phyloP scores from a whole-genome alignment of 2,888 invertebrate species.

The Encarsia formosa region DNA sequence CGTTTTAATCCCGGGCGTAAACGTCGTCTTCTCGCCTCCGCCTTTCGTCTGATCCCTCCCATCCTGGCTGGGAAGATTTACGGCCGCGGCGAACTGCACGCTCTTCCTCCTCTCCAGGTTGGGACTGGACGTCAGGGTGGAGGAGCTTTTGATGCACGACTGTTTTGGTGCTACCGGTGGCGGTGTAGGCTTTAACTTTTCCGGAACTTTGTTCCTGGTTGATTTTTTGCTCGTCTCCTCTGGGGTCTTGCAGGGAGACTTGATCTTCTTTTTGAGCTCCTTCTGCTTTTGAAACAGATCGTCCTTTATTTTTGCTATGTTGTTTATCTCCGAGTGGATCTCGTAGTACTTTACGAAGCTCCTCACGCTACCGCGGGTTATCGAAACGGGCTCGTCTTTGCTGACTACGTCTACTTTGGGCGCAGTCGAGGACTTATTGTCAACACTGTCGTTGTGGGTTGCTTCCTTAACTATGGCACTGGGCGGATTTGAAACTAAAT shows the following conservation, averaged over 20 bases:
- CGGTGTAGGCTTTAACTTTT: background rate
- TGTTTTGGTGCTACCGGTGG: constrained; percentile 23
- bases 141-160: constrained; percentile 33
- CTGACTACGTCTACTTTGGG: constrained; percentile 47
- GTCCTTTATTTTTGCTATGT: constrained; percentile 38
- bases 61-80: constrained; percentile 26
- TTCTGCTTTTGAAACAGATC: constrained; percentile 29
- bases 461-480: constrained; percentile 45
- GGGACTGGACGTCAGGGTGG: constrained; percentile 26
- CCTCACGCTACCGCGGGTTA: constrained; percentile 47
- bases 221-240: constrained; percentile 1
- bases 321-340: constrained; percentile 36
- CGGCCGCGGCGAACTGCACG: constrained; percentile 39
- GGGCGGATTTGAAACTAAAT: no score
- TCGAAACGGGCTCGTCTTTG: constrained; percentile 39
- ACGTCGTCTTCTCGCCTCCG: constrained; percentile 20
- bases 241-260: background rate
- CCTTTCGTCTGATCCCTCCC: constrained; percentile 6
- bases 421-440: constrained; percentile 47
- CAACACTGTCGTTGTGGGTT: constrained; percentile 41
- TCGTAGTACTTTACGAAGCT: constrained; percentile 47
- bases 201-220: background rate
- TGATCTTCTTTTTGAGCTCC: constrained; percentile 1
- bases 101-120: constrained; percentile 36
- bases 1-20: constrained; percentile 24